These are phyloP conservation scores for Ornithoptera priamus DNA, from an alignment of 2,888 invertebrate species.

Conservation along the genomic window DNA sequence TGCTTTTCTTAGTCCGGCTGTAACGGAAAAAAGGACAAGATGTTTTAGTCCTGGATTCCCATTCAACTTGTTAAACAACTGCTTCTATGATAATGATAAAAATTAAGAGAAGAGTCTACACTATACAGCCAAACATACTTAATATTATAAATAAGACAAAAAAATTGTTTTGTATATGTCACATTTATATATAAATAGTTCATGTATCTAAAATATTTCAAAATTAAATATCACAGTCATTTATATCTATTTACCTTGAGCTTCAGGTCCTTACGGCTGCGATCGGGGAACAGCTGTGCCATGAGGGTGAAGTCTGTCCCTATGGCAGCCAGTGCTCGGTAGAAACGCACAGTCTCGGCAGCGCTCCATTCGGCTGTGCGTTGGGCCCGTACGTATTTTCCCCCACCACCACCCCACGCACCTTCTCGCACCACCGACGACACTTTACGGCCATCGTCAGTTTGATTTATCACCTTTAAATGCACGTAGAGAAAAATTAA, in stretches of 20 bases:
- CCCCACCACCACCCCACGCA: slow-evolving; percentile 79
- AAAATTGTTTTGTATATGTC: too few species aligned
- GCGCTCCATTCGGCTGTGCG: slow-evolving; percentile 87
- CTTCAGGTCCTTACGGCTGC: slow-evolving; percentile 91
- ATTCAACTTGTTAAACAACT: too few species aligned
- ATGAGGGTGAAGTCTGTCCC: slow-evolving; percentile 97
- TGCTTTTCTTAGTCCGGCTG: too few species aligned
- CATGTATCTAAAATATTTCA: neutral
- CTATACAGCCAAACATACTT: too few species aligned
- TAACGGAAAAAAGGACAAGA: too few species aligned
- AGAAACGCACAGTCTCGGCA: slow-evolving; percentile 93
- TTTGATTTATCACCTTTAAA: slow-evolving; percentile 84
- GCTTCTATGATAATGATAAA: too few species aligned
- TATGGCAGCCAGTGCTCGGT: slow-evolving; percentile 91
- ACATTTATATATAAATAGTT: too few species aligned
- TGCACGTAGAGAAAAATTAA: neutral
- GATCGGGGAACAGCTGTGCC: slow-evolving; percentile 88
- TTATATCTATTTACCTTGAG: slow-evolving; percentile 79
- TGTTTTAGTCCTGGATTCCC: too few species aligned
- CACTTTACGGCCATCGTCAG: slow-evolving; percentile 80
- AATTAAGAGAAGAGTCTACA: too few species aligned
- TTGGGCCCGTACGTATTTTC: slow-evolving; percentile 83
- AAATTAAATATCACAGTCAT: neutral
- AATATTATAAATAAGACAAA: too few species aligned
- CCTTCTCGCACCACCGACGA: slow-evolving; percentile 82